Evolutionary conservation across 2,113 vertebrate species (phyloP).

Genomic region (Neopipo cinnamomea): DNA sequence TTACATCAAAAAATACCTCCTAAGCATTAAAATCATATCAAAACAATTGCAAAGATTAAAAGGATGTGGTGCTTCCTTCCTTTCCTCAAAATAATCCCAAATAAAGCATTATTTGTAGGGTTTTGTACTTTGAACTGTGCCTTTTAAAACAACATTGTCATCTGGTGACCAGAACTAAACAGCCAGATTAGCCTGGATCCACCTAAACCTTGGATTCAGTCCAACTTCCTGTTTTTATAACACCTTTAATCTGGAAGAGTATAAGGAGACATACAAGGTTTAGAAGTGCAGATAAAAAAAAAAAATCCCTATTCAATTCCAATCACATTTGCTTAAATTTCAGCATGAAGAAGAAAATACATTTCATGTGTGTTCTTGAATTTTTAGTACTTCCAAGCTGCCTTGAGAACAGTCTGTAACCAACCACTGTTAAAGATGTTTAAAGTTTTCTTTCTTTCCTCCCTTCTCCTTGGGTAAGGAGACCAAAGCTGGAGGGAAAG

Average conservation of each 20-base stretch:
- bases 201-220: conserved; percentile 52
- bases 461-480: neutral
- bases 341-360: neutral
- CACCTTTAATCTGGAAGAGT: conserved; percentile 37
- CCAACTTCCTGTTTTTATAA: conserved; percentile 56
- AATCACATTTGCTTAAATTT: conserved; percentile 24
- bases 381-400: neutral
- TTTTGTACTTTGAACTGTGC: neutral
- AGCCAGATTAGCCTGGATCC: conserved; percentile 56
- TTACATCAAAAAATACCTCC: neutral
- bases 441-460: neutral
- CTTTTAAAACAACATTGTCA: conserved; percentile 51
- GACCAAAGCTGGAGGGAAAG: neutral
- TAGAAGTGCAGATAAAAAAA: conserved; percentile 28
- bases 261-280: conserved; percentile 12
- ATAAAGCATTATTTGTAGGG: neutral
- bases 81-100: neutral
- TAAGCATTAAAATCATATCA: neutral
- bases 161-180: conserved; percentile 7
- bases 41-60: neutral
- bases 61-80: neutral
- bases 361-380: neutral
- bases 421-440: neutral
- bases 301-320: neutral
- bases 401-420: neutral